Base-by-base conservation (phyloP, 2,113 vertebrate species). In the Chlorocebus sabaeus region DNA sequence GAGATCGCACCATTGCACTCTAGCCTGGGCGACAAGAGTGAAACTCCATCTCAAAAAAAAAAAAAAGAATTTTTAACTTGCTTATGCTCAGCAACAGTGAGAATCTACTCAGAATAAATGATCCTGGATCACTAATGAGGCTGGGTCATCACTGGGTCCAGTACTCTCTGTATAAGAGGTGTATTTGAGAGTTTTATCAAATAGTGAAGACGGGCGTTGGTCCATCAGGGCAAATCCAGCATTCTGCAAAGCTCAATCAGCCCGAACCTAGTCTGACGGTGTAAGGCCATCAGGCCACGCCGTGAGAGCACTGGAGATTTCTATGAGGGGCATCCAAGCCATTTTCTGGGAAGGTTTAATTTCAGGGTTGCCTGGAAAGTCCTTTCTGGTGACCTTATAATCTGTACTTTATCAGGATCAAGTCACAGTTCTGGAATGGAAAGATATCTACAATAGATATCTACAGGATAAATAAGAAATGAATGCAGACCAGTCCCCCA, bases 231-330 rank as follows among this genome's bases (percentile, higher is more conserved):
- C 12, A 3, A 13, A 22, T 38, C 23, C 16, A 13, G n/a, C 17
- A 0, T 23, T 32, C 20, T 0, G 32, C n/a, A 20, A 45, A 45
- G 5, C n/a, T 3, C 23, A 1, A 3, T 23, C 12, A 25, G 20
- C 52, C 1, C 2, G 32, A 84, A 70, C 0, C 16, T n/a, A 30
- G 83, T 30, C 5, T 25, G 48, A 38, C 14, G 1, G 55, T 0
- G 0, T 11, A n/a, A 45, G 43, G 64, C 11, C 48, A 10, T 18
- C 3, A 2, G 52, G 57, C 3, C 59, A 16, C 0, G 0, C 45
- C 0, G 16, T 2, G 45, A 84, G 27, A 3, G 23, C 22, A 3
- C 0, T 0, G 4, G 90, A n/a, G 52, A 27, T 8, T 67, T 57
- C 90, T 9, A 3, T 0, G 3, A 81, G 82, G 40, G n/a, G 23